These are phyloP conservation scores for Drosophila tsacasi DNA, from an alignment of 1,140 invertebrate genomes.

Conservation along the genomic window DNA sequence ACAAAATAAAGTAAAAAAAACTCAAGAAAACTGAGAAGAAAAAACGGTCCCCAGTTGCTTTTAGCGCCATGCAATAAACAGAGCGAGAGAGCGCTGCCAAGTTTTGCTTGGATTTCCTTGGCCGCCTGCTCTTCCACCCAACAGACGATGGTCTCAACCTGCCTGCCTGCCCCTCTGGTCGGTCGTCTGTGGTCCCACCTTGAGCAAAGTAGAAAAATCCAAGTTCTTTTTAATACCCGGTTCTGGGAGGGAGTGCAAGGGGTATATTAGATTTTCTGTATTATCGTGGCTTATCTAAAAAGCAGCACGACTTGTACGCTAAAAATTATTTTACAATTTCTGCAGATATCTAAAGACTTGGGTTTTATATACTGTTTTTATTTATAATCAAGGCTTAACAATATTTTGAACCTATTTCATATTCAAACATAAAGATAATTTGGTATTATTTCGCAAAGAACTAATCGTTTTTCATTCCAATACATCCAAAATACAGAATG, in stretches of 20 bases:
- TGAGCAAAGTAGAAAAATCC: slow-evolving; percentile 68
- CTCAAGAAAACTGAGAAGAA: slow-evolving; percentile 20
- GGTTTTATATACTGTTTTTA: not conserved
- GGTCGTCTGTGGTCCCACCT: slow-evolving; percentile 51
- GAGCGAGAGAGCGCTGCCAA: slow-evolving; percentile 67
- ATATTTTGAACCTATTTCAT: not conserved
- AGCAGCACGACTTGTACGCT: not conserved
- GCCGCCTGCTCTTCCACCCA: slow-evolving; percentile 33
- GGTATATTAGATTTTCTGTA: slow-evolving; percentile 21
- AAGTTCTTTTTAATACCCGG: slow-evolving; percentile 39
- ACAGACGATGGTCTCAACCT: slow-evolving; percentile 8
- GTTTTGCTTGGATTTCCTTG: slow-evolving; percentile 65
- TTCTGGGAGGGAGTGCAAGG: slow-evolving; percentile 5
- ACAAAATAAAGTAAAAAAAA: not conserved
- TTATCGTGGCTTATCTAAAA: not conserved
- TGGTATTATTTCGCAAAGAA: too few species aligned
- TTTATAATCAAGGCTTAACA: not conserved
- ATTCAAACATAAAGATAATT: not conserved
- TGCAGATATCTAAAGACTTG: not conserved
- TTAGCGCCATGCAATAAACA: slow-evolving; percentile 77
- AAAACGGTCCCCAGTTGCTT: slow-evolving; percentile 73
- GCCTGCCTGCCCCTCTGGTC: slow-evolving; percentile 1
- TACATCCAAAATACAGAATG: not conserved
- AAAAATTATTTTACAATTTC: not conserved
- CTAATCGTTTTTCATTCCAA: not conserved